Conservation (phyloP, 2,888 invertebrate genomes). For the Ellobium chinense region DNA sequence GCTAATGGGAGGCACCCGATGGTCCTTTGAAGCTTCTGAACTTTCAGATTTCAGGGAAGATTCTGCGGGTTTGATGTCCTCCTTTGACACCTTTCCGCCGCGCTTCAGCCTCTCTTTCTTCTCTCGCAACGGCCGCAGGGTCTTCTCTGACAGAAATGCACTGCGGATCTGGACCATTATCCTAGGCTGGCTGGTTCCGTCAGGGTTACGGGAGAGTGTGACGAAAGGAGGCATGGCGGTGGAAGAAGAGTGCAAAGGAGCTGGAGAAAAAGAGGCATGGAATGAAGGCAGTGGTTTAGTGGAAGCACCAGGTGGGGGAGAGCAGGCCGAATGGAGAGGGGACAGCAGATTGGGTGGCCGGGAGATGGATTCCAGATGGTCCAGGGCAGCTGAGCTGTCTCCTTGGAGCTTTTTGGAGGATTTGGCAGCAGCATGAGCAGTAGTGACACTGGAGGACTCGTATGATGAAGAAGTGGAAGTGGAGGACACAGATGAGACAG, state of each 20-base stretch:
- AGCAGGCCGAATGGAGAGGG: background rate
- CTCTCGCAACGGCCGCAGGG: constrained; percentile 2
- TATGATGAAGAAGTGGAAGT: background rate
- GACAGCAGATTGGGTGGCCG: constrained; percentile 28
- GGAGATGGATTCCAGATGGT: constrained; percentile 27
- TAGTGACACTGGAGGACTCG: background rate
- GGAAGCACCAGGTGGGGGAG: constrained; percentile 18
- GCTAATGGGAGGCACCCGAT: background rate
- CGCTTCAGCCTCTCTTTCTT: background rate
- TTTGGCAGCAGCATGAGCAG: background rate
- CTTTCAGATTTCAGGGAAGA: background rate
- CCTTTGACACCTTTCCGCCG: background rate
- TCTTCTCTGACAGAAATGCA: background rate
- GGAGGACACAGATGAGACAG: background rate
- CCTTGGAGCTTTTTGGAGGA: background rate
- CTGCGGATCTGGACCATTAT: constrained; percentile 14
- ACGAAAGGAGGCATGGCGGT: constrained; percentile 10
- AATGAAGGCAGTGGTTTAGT: constrained; percentile 37
- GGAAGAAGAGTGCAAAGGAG: constrained; percentile 9
- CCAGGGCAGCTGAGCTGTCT: constrained; percentile 13
- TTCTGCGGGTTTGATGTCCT: constrained; percentile 6
- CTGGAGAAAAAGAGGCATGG: constrained; percentile 27
- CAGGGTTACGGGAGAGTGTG: background rate
- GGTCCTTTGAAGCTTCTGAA: background rate
- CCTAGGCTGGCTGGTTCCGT: constrained; percentile 24